Percentiles rank a stretch among this genome's conserved stretches.
Conservation (phyloP, 2,113 vertebrate species). For the Pachypanchax playfairii region DNA sequence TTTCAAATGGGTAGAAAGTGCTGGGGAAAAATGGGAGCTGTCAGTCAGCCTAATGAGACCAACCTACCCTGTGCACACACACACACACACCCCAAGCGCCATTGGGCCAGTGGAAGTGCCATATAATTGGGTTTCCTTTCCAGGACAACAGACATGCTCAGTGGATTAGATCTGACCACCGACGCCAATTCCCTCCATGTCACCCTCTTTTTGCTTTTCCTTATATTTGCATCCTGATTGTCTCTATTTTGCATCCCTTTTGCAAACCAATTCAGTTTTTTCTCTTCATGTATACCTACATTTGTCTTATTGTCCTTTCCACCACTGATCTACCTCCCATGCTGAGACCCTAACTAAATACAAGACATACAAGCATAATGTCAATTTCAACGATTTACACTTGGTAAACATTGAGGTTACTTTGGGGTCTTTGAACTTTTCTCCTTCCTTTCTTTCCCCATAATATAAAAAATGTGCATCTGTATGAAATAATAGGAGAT, state of each 20-base stretch:
- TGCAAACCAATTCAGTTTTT: conserved; percentile 18
- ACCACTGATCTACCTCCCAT: conserved; percentile 3
- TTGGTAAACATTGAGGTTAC: background rate
- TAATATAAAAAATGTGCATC: conserved; percentile 12
- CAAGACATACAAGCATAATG: no score
- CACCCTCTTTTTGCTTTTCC: conserved; percentile 53
- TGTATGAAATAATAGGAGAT: conserved; percentile 21
- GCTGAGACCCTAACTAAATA: background rate
- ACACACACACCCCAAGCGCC: conserved; percentile 55
- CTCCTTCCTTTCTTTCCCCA: no score
- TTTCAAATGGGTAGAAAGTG: conserved; percentile 58
- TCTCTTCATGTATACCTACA: background rate
- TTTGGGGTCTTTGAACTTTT: conserved; percentile 4
- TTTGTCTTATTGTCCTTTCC: conserved; percentile 6
- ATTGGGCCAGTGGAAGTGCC: conserved; percentile 76
- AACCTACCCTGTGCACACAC: conserved; percentile 57
- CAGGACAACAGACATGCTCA: conserved; percentile 80
- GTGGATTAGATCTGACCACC: conserved; percentile 74
- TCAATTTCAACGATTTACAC: background rate
- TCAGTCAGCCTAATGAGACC: conserved; percentile 78
- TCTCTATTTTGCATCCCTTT: conserved; percentile 39
- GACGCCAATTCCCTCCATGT: conserved; percentile 69
- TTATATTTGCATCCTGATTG: conserved; percentile 27
- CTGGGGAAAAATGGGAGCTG: conserved; percentile 72
- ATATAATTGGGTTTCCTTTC: conserved; percentile 84